Percentiles rank a stretch among this genome's conserved stretches.
These are phyloP conservation scores for Marasmarcha lunaedactyla DNA, from an alignment of 2,888 invertebrate species.

Conservation along the genomic window DNA sequence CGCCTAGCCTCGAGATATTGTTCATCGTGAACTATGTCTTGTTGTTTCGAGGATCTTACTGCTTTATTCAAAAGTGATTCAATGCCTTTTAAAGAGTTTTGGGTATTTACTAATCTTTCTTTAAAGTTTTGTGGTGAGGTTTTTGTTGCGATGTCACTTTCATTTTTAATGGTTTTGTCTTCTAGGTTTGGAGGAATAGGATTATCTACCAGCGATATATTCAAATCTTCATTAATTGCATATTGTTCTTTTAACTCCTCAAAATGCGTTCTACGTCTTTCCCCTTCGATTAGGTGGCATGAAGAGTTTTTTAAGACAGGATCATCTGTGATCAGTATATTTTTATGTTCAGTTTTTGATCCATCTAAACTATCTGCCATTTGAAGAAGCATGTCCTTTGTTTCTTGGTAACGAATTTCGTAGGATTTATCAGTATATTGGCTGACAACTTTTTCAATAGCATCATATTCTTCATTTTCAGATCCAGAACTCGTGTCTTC, in stretches of 20 bases:
- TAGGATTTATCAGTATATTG: slow-evolving; percentile 53
- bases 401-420: slow-evolving; percentile 51
- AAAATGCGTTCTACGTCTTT: slow-evolving; percentile 28
- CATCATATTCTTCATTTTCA: slow-evolving; percentile 40
- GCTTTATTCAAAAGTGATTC: slow-evolving; percentile 28
- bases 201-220: slow-evolving; percentile 40
- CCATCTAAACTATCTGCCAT: slow-evolving; percentile 43
- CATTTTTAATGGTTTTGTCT: neutral
- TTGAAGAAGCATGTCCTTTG: slow-evolving; percentile 45
- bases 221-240: slow-evolving; percentile 43
- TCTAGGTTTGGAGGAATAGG: slow-evolving; percentile 29
- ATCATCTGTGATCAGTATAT: slow-evolving; percentile 20
- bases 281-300: slow-evolving; percentile 29
- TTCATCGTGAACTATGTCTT: too few species aligned
- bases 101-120: slow-evolving; percentile 40
- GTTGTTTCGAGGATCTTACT: neutral
- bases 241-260: slow-evolving; percentile 42
- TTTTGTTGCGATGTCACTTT: too few species aligned
- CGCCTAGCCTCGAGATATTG: too few species aligned
- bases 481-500: slow-evolving; percentile 20
- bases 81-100: slow-evolving; percentile 35
- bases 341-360: slow-evolving; percentile 9
- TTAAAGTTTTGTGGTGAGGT: slow-evolving; percentile 24
- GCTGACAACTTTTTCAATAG: slow-evolving; percentile 47
- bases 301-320: slow-evolving; percentile 43